Evolutionary conservation across 1,140 invertebrate genomes (phyloP).

Genomic region (Calephelis virginiensis): DNA sequence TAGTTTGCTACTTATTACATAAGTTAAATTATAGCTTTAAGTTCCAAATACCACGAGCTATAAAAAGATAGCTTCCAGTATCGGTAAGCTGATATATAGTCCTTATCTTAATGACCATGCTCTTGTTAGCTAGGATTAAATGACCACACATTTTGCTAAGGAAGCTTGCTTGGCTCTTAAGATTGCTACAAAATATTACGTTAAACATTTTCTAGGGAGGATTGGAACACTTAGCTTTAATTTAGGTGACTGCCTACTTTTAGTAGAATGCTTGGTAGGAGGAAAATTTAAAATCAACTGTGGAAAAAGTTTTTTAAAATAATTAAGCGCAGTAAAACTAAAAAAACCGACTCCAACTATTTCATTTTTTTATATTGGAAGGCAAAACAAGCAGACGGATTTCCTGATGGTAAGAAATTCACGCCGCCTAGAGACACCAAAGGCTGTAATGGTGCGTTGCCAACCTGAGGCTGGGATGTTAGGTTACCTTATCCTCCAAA

Average conservation of each 20-base stretch:
- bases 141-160: slow-evolving; percentile 27
- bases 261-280: too few relatives aligned
- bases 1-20: not conserved
- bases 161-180: slow-evolving; percentile 9
- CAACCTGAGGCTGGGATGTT: too few relatives aligned
- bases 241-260: slow-evolving; percentile 1
- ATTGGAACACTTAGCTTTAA: not conserved
- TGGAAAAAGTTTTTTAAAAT: too few relatives aligned
- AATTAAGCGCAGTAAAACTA: too few relatives aligned
- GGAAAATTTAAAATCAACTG: too few relatives aligned
- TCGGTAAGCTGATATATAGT: slow-evolving; percentile 35
- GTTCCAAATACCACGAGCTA: not conserved
- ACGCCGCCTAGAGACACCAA: too few relatives aligned
- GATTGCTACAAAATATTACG: slow-evolving; percentile 21
- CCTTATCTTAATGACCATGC: slow-evolving; percentile 39
- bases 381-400: too few relatives aligned
- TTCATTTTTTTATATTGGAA: too few relatives aligned
- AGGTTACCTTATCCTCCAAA: too few relatives aligned
- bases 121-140: slow-evolving; percentile 39
- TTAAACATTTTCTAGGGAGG: slow-evolving; percentile 4
- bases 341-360: too few relatives aligned
- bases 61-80: slow-evolving; percentile 6
- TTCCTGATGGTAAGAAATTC: too few relatives aligned
- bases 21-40: slow-evolving; percentile 1
- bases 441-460: too few relatives aligned